Evolutionary conservation across 2,797 vertebrate species (phyloP), one percentile per base, ranked within the genome.

Genomic region (Hyperoplus immaculatus): DNA sequence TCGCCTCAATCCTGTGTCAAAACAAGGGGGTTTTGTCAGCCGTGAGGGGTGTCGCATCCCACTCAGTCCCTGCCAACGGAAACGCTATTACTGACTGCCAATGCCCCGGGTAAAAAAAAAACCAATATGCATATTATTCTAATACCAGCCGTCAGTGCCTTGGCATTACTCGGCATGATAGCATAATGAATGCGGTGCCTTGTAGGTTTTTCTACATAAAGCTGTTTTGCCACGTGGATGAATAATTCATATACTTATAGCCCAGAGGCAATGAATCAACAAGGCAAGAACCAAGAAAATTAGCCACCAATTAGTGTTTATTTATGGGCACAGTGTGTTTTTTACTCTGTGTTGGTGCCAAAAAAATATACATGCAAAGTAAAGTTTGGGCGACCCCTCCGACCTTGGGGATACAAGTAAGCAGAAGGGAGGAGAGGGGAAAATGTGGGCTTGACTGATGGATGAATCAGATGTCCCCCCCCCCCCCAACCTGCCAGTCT

Each of bases 231-330:
- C 93, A 94, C 90, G 94, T 72, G 93, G 88, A 96, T 99, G 95
- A 96, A 98, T 97, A 96, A 99, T 98, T 97, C 97, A 97, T 96
- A 83, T 46, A 87, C 29, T 29, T 29, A 29, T 29, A 88, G 95
- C 97, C 96, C 92, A 91, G 94, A 96, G 97, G 97, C 96, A 95
- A 95, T 96, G 95, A 97, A 95, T 97, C 96, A 97, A 94, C 94
- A 94, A 95, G 96, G 95, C 96, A 96, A 96, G 94, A 96, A 95
- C 94, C 95, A 96, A 96, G 96, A 94, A 96, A 96, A 97, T 98
- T 96, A 97, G 94, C 96, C 95, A 93, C 94, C 95, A 96, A 97
- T 98, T 97, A 97, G 96, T 97, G 96, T 96, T 97, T 98, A 96
- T 96, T 96, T 97, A 95, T 96, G 95, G 92, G 89, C 86, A 93